Conservation (phyloP, 2,797 vertebrate species). For the Sebastes elongatus region DNA sequence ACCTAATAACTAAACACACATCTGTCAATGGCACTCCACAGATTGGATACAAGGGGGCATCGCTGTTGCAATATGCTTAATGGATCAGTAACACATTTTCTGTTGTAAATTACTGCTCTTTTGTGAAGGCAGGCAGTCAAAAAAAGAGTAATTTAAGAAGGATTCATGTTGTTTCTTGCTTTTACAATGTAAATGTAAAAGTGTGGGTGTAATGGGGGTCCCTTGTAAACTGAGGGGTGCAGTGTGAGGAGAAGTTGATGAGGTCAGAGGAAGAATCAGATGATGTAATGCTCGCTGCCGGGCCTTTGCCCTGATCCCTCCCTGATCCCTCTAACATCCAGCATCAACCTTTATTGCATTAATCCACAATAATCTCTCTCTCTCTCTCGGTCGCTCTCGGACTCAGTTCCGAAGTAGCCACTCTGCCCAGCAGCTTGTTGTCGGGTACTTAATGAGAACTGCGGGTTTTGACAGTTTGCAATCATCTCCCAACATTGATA, state of each 20-base stretch:
- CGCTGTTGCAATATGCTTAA: constrained; percentile 5
- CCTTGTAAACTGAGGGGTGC: neutral
- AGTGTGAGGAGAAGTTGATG: neutral
- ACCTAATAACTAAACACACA: constrained; percentile 48
- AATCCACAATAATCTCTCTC: constrained; percentile 80
- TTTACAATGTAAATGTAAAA: neutral
- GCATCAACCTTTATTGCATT: constrained; percentile 66
- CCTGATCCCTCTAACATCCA: constrained; percentile 72
- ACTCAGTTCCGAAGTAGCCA: constrained; percentile 47
- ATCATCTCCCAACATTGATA: constrained; percentile 21
- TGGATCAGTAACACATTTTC: neutral
- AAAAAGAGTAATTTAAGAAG: neutral
- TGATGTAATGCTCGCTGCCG: constrained; percentile 61
- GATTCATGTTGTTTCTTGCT: neutral
- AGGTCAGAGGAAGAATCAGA: constrained; percentile 31
- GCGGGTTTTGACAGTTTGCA: constrained; percentile 30
- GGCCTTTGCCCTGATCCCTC: constrained; percentile 62
- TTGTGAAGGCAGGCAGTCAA: neutral
- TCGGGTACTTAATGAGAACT: constrained; percentile 22
- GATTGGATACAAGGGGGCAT: constrained; percentile 20
- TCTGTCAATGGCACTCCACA: constrained; percentile 50
- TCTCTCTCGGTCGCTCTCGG: constrained; percentile 22
- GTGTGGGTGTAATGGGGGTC: neutral
- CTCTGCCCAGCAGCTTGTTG: constrained; percentile 42
- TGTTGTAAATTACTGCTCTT: neutral